These are phyloP conservation scores for Chrysomela aeneicollis DNA, from an alignment of 2,888 invertebrate genomes.

Conservation along the genomic window DNA sequence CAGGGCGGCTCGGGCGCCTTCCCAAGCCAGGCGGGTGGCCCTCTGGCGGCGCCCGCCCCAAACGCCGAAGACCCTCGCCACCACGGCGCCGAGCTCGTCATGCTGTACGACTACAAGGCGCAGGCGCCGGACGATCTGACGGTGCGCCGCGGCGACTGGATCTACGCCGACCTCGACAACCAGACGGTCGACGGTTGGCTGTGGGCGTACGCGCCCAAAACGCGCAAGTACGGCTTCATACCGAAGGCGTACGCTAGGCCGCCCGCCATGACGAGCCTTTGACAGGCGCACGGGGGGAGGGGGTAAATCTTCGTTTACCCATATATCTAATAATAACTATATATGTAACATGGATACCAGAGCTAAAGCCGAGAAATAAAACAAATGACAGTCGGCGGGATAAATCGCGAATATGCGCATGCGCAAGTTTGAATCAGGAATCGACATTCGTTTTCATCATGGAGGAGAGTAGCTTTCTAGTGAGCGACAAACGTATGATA, in stretches of 20 bases:
- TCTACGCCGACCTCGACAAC: conserved; percentile 91
- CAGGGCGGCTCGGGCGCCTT: conserved; percentile 52
- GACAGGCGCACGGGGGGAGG: too few species aligned
- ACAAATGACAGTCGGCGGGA: too few species aligned
- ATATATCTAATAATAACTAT: too few species aligned
- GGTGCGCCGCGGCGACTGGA: conserved; percentile 92
- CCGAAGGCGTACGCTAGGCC: conserved; percentile 94
- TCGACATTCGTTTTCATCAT: too few species aligned
- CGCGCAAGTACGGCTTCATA: conserved; percentile 92
- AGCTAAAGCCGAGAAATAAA: too few species aligned
- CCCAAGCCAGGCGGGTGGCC: conserved; percentile 51
- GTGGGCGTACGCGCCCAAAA: conserved; percentile 94
- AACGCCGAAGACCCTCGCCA: conserved; percentile 74
- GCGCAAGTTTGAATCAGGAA: too few species aligned
- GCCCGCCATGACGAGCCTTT: conserved; percentile 87
- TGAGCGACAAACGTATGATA: too few species aligned
- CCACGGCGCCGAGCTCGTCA: conserved; percentile 90
- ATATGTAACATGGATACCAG: too few species aligned
- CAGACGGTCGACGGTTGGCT: conserved; percentile 95
- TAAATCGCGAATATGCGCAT: too few species aligned
- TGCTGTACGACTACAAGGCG: conserved; percentile 95
- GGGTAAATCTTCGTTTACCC: too few species aligned
- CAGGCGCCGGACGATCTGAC: conserved; percentile 93
- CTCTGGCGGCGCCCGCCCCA: conserved; percentile 53
- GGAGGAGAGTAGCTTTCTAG: too few species aligned